Evolutionary conservation across 2,113 vertebrate species (phyloP).

Genomic region (Passer domesticus): DNA sequence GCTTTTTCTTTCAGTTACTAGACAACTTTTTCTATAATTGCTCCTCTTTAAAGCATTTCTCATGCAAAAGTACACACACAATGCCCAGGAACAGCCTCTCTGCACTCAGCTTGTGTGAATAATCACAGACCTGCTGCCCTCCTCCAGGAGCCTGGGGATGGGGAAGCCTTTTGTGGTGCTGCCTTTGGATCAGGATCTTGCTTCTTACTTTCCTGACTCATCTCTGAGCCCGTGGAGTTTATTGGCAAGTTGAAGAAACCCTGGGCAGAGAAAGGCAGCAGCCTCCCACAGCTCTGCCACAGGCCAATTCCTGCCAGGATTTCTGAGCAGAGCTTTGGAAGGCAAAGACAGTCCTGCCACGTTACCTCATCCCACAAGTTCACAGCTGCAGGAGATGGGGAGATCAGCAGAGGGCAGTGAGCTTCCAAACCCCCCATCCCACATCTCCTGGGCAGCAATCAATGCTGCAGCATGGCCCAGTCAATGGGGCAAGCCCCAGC

Average conservation of each 20-base stretch:
- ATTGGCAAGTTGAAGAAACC: constrained; percentile 71
- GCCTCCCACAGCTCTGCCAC: neutral
- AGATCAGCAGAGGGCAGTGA: neutral
- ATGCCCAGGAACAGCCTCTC: neutral
- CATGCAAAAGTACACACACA: neutral
- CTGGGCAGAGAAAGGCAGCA: neutral
- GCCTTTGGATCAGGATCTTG: neutral
- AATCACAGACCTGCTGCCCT: neutral
- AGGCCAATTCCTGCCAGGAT: neutral
- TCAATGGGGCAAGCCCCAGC: neutral
- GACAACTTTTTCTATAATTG: neutral
- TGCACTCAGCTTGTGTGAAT: neutral
- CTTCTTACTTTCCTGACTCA: neutral
- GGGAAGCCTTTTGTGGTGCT: neutral
- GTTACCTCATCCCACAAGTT: neutral
- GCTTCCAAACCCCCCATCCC: neutral
- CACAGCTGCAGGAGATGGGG: neutral
- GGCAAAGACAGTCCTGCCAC: neutral
- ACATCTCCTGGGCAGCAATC: neutral
- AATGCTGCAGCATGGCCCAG: no score
- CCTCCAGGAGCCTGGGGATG: neutral
- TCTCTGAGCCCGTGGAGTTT: constrained; percentile 44
- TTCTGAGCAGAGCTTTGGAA: neutral
- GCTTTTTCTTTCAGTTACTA: neutral
- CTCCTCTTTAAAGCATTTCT: neutral